Evolutionary conservation across 2,888 invertebrate genomes (phyloP), one percentile per base, ranked within the genome.

Genomic region (Charanyca ferruginea): DNA sequence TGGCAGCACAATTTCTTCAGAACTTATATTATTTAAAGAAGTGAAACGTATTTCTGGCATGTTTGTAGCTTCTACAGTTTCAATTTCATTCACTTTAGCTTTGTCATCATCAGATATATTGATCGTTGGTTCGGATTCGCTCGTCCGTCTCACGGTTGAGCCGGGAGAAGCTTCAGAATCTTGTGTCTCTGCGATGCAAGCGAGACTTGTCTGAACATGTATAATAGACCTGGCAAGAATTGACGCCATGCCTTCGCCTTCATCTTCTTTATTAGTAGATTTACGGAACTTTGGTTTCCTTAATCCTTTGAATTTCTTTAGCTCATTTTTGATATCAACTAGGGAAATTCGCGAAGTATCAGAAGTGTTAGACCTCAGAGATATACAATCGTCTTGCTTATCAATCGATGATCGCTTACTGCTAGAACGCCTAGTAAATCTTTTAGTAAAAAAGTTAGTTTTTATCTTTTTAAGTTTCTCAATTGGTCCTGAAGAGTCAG

Each of bases 201-300:
- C 96, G 18, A 97, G 90, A 84, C 96, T 96, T 5, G 96, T 96
- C 48, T 96, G 96, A 5, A 96, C 96, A 63, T 96, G 96, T 78
- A 97, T 96, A 1, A 97, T 96, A 2, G 97, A 97, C 70, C 96
- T 94, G 9, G 97, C 97, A 20, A 97, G 90, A 52, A 97, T 93
- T 16, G 97, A 96, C 0, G 97, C 97, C 96, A 97, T 97, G 1
- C 96, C 96, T 59, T 96, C 96, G 1, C 96, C 96, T 79, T 96
- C 95, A 41, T 95, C 96, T 57, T 90, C 89, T 75, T 89, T 90
- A 77, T 89, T 90, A n/a, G 81, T 78, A 54, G 85, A 88, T 3
- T 91, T 94, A 20, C 87, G 86, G 48, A 94, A 87, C 66, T 91
- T 92, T 0, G 92, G 91, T 52, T 95, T 92, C 79, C 95, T 96